Evolutionary conservation across 1,140 invertebrate genomes (phyloP), one percentile per base, ranked within the genome.

Genomic region (Heliconius hewitsoni): DNA sequence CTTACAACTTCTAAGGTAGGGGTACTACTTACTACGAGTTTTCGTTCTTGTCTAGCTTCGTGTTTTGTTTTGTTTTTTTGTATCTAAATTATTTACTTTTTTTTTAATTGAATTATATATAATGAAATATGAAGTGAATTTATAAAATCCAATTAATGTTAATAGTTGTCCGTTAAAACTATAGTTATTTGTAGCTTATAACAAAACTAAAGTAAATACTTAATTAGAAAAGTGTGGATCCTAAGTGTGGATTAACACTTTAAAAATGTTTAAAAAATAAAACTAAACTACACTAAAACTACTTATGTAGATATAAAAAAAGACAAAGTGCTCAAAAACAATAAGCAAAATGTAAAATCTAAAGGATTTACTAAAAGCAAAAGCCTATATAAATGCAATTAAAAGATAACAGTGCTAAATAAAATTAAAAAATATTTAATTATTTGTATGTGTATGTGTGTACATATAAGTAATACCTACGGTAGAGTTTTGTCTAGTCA

Each of bases 341-440:
- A 66, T 66, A 66, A 5, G 11, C 11, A 66, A 66, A 16, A 66
- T 66, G 60, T 30, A 66, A 70, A 39, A 60, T 71, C 78, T 79
- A 79, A 39, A 71, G 78, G 78, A 79, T 52, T 71, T 70, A 39
- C 66, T 78, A 79, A 86, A 87, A 89, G 88, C 87, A 87, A 85
- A 90, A 91, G 89, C 89, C 74, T 82, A 86, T 87, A 82, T 85
- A 85, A 78, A 82, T 82, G 85, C 86, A 87, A 89, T 85, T 73
- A 84, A 83, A 88, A 85, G 30, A 23, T 55, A 81, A 83, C 79
- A 78, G 80, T 88, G 87, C 86, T 81, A 87, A 89, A 78, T 83
- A 86, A 86, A 78, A 81, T 81, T 23, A 57, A 71, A 71, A 71
- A 75, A 70, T 80, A 37, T 74, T 60, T 23, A 80, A 71, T 60